These are phyloP conservation scores for Drosophila bocki DNA, from an alignment of 1,140 invertebrate species.

Conservation along the genomic window DNA sequence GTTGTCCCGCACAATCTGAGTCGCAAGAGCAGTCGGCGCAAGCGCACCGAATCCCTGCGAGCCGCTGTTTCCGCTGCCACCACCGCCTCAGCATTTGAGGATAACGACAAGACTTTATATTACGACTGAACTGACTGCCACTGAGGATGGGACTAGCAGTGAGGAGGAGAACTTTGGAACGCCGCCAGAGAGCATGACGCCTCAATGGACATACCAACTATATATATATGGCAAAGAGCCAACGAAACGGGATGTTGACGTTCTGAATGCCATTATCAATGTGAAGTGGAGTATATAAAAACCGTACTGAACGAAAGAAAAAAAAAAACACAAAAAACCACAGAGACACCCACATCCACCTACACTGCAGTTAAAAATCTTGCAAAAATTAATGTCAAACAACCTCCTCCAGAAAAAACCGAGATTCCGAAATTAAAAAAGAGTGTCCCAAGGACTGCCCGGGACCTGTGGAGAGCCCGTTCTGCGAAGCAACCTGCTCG, in stretches of 20 bases:
- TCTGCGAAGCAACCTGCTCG: too few relatives aligned
- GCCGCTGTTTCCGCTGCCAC: constrained; percentile 3
- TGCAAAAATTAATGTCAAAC: background rate
- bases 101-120: constrained; percentile 1
- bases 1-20: constrained; percentile 72
- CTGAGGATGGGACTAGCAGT: constrained; percentile 20
- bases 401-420: background rate
- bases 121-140: constrained; percentile 17
- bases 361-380: background rate
- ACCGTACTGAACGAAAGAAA: background rate
- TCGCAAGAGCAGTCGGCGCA: constrained; percentile 78
- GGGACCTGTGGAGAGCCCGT: too few relatives aligned
- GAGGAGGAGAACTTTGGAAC: constrained; percentile 79
- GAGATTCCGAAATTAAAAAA: too few relatives aligned
- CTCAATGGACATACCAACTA: constrained; percentile 53
- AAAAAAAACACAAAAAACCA: background rate
- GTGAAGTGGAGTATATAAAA: constrained; percentile 36
- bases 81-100: background rate
- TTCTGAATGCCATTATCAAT: constrained; percentile 88
- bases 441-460: too few relatives aligned
- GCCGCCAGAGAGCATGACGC: constrained; percentile 86
- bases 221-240: constrained; percentile 86
- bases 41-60: constrained; percentile 72
- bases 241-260: constrained; percentile 89
- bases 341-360: constrained; percentile 1